These are phyloP conservation scores for Sphenodon punctatus DNA, from an alignment of 2,797 vertebrate species.

Conservation along the genomic window DNA sequence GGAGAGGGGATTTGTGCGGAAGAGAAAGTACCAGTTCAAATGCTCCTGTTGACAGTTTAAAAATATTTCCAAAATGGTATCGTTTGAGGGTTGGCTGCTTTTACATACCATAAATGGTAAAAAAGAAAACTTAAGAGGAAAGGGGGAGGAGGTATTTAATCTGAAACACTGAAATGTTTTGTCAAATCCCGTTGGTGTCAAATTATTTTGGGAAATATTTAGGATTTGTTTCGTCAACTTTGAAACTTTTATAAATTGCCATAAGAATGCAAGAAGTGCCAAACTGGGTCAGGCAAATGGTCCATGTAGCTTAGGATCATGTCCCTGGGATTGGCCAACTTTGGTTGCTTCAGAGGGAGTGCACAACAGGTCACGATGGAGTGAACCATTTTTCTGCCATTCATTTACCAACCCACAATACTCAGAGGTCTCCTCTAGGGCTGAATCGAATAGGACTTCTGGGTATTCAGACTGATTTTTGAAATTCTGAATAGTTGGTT, in stretches of 20 bases:
- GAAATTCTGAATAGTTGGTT: too few species aligned
- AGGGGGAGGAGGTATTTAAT: constrained; percentile 7
- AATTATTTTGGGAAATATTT: neutral
- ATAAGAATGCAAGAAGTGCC: neutral
- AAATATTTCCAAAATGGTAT: constrained; percentile 34
- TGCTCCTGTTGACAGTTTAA: constrained; percentile 29
- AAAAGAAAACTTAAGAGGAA: constrained; percentile 24
- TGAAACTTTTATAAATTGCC: constrained; percentile 15
- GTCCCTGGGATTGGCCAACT: too few species aligned
- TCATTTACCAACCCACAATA: too few species aligned
- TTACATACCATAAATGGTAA: neutral
- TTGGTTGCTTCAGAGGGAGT: too few species aligned
- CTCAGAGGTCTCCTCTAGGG: too few species aligned
- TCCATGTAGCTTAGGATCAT: too few species aligned
- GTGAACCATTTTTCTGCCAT: too few species aligned
- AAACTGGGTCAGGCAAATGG: too few species aligned
- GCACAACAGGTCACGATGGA: too few species aligned
- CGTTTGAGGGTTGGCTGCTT: constrained; percentile 27
- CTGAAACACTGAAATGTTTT: constrained; percentile 29
- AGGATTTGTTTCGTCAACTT: neutral
- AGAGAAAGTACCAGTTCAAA: constrained; percentile 49
- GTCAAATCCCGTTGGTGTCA: constrained; percentile 27
- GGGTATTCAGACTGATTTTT: too few species aligned
- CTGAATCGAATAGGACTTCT: too few species aligned
- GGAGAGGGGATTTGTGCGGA: constrained; percentile 46